Base-by-base conservation (phyloP, 1,140 invertebrate species). In the Lasioglossum baleicum region DNA sequence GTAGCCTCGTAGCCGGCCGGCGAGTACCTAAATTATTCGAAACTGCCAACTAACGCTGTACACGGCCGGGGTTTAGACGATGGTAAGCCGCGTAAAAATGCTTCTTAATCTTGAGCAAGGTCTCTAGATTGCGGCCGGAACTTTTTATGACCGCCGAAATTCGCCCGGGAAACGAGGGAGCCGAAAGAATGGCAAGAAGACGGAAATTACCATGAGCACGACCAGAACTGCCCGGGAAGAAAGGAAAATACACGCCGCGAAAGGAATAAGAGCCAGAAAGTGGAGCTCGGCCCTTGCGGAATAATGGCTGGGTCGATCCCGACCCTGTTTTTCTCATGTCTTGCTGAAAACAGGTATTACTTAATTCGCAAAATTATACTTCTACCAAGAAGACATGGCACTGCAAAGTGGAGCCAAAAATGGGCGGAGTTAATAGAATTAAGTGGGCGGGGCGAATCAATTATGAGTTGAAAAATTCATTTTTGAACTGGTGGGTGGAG, bases 21-120 rank as follows among this genome's bases (percentile, higher is more conserved):
- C 20, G 3, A 70, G 68, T 70, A 64, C 64, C 77, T 64, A 65
- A 82, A 82, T 73, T 69, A 74, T 80, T 74, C 65, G 40, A 70
- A 70, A 80, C 69, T 68, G 66, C 58, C 40, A 80, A 35, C 42
- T 64, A 82, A 79, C 35, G 7, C 8, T 13, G 53, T 61, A 48
- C 15, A 11, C 20, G 22, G 7, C n/a, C 31, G 17, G 8, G 48
- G 44, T 13, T 66, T 58, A 20, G n/a, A n/a, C 60, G 53, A 10
- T 7, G 48, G 13, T 31, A 68, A 65, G 6, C 42, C 58, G 35
- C 64, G 31, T 72, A 73, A 83, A 83, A 84, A 77, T 82, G 53
- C 20, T 26, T 78, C 22, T 83, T 83, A 75, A 83, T 83, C 70
- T 58, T 42, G 35, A 51, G 22, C 17, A 35, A 35, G 51, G 73